Conservation (phyloP, 2,113 vertebrate genomes). For the Peromyscus maniculatus region DNA sequence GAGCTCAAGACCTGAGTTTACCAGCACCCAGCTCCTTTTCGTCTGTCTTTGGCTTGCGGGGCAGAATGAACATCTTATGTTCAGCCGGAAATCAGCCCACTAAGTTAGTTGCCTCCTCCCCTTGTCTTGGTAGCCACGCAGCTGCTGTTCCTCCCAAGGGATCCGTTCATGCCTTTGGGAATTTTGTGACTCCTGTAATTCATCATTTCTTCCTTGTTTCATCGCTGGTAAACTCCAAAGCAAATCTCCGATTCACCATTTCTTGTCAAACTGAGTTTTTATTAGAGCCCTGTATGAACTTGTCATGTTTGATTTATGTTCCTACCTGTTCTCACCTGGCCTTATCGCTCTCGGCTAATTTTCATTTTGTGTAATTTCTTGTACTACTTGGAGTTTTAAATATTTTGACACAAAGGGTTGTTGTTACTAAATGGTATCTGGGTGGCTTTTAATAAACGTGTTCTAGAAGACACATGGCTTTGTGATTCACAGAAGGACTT, state of each 20-base stretch:
- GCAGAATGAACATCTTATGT: not conserved
- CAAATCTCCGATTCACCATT: not conserved
- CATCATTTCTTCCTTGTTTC: not conserved
- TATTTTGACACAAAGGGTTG: not conserved
- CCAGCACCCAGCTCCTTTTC: not conserved
- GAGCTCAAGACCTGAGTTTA: not conserved
- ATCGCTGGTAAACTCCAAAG: not conserved
- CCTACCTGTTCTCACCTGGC: not conserved
- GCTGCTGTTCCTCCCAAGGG: not conserved
- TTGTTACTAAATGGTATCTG: not conserved
- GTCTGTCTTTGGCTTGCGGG: accelerated
- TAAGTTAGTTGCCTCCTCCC: not conserved
- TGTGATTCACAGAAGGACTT: not conserved
- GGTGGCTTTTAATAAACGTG: not conserved
- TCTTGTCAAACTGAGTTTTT: not conserved
- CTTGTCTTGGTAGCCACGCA: not conserved
- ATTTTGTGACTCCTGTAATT: not conserved
- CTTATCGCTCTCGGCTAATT: not conserved
- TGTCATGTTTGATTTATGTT: not conserved
- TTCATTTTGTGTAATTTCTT: not conserved
- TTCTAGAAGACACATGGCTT: not conserved
- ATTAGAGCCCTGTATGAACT: not conserved
- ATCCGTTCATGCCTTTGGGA: not conserved
- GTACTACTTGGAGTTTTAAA: not conserved
- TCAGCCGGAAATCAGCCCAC: not conserved